Base-by-base conservation (phyloP, 2,797 vertebrate species). In the Emydoidea blandingii region DNA sequence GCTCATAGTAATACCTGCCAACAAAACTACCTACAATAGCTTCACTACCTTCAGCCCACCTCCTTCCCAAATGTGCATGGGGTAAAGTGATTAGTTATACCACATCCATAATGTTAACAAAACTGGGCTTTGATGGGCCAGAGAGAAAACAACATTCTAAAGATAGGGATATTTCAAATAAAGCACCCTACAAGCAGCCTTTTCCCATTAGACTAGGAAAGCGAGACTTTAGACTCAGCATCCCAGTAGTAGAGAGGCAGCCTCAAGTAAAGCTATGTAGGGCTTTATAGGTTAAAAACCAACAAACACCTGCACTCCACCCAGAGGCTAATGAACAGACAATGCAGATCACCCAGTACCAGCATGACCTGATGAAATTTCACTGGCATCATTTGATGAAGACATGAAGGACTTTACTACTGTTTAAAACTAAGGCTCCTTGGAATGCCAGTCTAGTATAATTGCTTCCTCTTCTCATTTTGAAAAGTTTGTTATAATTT, bases 141-240 rank as follows among this genome's bases (percentile, higher is more conserved):
- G 34, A 68, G 86, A 91, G 23, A 3, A 83, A 93, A 83, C 21
- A 16, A 31, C 27, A n/a, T 85, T 85, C 49, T 57, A 78, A 62
- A 83, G 37, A 92, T 44, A 0, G 23, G 4, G 3, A 27, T 5
- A 65, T 23, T 62, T 34, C 31, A 21, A 23, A 11, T 23, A 47
- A 94, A 89, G 18, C 25, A 65, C 56, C 93, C 25, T 25, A 79
- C 11, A n/a, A 29, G 11, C 50, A 18, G 65, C 29, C 49, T 86
- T 50, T 2, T 31, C 0, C 0, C 31, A 15, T 86, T 47, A 65
- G 79, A 29, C 74, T 0, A 0, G 37, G 89, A 85, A 91, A 89
- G 3, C n/a, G 9, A 2, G 85, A n/a, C 74, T 92, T 54, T 79
- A 85, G 8, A 92, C 12, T 37, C n/a, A 72, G 65, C 10, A 72